Conservation (phyloP, 2,797 vertebrate species). For the Falco rusticolus region DNA sequence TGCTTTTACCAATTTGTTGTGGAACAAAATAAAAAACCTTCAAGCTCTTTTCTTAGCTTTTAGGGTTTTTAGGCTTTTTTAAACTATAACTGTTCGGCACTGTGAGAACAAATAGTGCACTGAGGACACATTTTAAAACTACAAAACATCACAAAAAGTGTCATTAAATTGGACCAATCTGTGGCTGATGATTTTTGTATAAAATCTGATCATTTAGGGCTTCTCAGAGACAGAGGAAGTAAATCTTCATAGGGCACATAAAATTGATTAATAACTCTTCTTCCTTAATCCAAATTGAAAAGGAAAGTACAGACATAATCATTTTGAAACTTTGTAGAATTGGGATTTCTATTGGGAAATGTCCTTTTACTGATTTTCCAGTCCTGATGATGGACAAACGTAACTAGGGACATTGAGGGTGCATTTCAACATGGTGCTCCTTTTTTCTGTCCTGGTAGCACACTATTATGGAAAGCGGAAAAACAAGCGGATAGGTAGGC, state of each 20-base stretch:
- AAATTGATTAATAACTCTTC: neutral
- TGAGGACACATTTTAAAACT: neutral
- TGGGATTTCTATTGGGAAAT: neutral
- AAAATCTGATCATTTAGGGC: neutral
- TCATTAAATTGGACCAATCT: neutral
- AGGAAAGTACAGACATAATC: neutral
- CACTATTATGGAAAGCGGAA: conserved; percentile 97
- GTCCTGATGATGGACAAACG: neutral
- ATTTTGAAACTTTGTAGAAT: neutral
- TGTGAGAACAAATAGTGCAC: neutral
- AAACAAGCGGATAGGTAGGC: conserved; percentile 91
- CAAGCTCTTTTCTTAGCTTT: neutral
- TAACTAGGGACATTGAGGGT: neutral
- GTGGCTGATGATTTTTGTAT: neutral
- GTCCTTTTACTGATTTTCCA: neutral
- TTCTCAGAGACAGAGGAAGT: neutral
- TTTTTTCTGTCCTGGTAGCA: conserved; percentile 78
- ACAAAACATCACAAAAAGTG: neutral
- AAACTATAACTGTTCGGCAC: neutral
- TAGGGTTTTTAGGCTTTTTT: neutral
- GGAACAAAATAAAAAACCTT: neutral
- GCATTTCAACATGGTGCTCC: neutral
- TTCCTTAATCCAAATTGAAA: neutral
- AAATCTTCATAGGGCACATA: neutral
- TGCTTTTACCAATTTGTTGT: neutral